Percentiles rank a stretch among this genome's conserved stretches.
These are phyloP conservation scores for Therioaphis trifolii DNA, from an alignment of 2,888 invertebrate species.

Conservation along the genomic window DNA sequence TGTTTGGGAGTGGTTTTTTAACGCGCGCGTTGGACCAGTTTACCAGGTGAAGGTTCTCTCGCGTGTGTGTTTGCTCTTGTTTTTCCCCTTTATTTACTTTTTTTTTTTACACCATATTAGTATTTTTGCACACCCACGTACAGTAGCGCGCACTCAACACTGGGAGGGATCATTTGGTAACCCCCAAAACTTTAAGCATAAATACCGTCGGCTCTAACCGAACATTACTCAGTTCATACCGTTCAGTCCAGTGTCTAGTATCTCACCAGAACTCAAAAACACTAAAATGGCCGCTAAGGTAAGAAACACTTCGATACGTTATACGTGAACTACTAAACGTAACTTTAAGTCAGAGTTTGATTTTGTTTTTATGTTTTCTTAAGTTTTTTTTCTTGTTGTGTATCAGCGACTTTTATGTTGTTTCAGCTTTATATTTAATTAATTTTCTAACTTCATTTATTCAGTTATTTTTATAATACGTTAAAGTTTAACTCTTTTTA, in stretches of 20 bases:
- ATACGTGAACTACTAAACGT: neutral
- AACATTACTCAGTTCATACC: constrained; percentile 43
- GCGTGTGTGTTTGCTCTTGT: constrained; percentile 29
- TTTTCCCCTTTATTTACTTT: constrained; percentile 11
- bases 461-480: too few species aligned
- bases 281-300: constrained; percentile 57
- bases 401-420: too few species aligned
- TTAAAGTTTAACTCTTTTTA: too few species aligned
- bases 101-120: constrained; percentile 47
- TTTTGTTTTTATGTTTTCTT: too few species aligned
- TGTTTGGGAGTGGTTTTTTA: constrained; percentile 60
- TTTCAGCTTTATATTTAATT: too few species aligned
- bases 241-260: constrained; percentile 36
- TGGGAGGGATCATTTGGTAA: constrained; percentile 31
- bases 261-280: constrained; percentile 4
- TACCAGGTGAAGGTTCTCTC: constrained; percentile 56
- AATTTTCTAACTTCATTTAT: too few species aligned
- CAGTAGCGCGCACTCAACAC: neutral
- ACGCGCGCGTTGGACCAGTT: constrained; percentile 51
- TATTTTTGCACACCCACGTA: constrained; percentile 57
- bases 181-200: constrained; percentile 37
- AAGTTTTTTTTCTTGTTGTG: too few species aligned
- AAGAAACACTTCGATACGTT: neutral
- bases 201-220: constrained; percentile 20
- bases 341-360: too few species aligned